These are phyloP conservation scores for Trinectes maculatus DNA, from an alignment of 2,113 vertebrate species.

Conservation along the genomic window DNA sequence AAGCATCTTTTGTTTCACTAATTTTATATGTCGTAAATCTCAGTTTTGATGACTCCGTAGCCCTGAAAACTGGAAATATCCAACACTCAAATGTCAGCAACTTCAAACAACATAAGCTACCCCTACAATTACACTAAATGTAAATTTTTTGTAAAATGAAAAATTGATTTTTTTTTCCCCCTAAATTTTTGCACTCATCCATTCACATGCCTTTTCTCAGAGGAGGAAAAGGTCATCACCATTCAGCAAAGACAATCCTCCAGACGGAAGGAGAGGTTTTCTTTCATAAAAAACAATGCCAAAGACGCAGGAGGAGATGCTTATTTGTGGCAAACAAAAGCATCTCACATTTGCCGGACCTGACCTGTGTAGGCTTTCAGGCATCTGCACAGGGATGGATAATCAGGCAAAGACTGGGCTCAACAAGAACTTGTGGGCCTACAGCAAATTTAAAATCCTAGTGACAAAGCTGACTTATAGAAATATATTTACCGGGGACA, in stretches of 20 bases:
- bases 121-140: no score
- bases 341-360: slow-evolving; percentile 38
- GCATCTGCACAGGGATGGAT: slow-evolving; percentile 52
- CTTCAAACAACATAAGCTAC: neutral
- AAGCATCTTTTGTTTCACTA: slow-evolving; percentile 78
- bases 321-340: slow-evolving; percentile 64
- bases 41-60: slow-evolving; percentile 38
- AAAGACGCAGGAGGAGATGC: slow-evolving; percentile 53
- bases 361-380: slow-evolving; percentile 66
- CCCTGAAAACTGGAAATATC: slow-evolving; percentile 21
- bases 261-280: slow-evolving; percentile 15
- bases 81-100: neutral
- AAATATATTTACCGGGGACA: no score
- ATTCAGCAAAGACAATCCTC: slow-evolving; percentile 40
- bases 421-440: slow-evolving; percentile 30
- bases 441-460: slow-evolving; percentile 15
- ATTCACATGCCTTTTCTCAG: slow-evolving; percentile 19
- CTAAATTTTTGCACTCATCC: neutral
- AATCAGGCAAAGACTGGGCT: slow-evolving; percentile 20
- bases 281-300: slow-evolving; percentile 38
- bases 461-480: no score
- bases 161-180: neutral
- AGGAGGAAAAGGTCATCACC: slow-evolving; percentile 37
- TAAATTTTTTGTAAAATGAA: neutral
- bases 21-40: slow-evolving; percentile 64